Evolutionary conservation across 2,888 invertebrate species (phyloP).

Genomic region (Drosophila anomalata): DNA sequence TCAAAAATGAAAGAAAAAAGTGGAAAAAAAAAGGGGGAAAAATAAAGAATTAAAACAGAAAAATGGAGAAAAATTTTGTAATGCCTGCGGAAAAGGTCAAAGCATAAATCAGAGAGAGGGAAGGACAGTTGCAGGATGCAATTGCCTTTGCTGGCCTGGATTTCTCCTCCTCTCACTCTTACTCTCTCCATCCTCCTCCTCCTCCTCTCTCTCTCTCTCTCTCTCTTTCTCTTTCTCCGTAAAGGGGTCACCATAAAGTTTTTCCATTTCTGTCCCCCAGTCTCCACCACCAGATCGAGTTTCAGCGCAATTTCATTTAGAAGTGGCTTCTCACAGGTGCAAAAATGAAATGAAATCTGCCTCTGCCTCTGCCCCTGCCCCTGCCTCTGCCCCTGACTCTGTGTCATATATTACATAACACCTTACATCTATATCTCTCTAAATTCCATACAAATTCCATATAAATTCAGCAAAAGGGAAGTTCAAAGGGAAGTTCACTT

Average conservation of each 20-base stretch:
- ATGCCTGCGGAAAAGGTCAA: slow-evolving; percentile 74
- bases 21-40: not conserved
- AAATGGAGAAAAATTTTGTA: slow-evolving; percentile 28
- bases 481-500: slow-evolving; percentile 30
- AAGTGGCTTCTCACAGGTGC: slow-evolving; percentile 41
- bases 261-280: slow-evolving; percentile 26
- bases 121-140: slow-evolving; percentile 42
- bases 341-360: slow-evolving; percentile 39
- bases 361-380: not conserved
- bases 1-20: slow-evolving; percentile 56
- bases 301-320: slow-evolving; percentile 38
- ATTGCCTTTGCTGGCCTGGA: slow-evolving; percentile 65
- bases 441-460: not conserved
- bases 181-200: not conserved
- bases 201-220: not conserved
- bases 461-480: slow-evolving; percentile 10
- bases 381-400: too few relatives aligned
- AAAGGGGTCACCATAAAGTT: slow-evolving; percentile 48
- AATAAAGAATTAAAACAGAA: slow-evolving; percentile 13
- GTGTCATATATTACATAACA: not conserved
- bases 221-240: not conserved
- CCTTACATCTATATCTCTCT: not conserved
- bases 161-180: slow-evolving; percentile 21
- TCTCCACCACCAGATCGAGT: slow-evolving; percentile 8
- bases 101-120: slow-evolving; percentile 65